Conservation (phyloP, 2,113 vertebrate genomes). For the Poecile atricapillus region DNA sequence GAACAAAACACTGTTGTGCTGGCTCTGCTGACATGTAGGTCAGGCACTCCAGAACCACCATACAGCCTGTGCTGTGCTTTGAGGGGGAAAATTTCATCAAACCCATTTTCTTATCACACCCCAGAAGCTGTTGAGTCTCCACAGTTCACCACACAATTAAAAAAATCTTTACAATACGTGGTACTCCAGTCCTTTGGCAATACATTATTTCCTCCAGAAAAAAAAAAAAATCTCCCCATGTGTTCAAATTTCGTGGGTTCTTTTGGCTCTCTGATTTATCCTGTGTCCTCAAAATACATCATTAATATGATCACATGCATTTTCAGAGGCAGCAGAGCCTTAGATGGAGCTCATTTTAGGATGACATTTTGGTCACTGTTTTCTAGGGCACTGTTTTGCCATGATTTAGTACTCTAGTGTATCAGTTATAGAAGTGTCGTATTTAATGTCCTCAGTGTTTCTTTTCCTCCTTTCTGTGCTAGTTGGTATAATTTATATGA, state of each 20-base stretch:
- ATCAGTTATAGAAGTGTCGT: neutral
- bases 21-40: neutral
- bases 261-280: slow-evolving; percentile 18
- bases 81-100: neutral
- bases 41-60: neutral
- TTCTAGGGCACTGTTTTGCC: slow-evolving; percentile 16
- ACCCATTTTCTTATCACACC: neutral
- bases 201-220: neutral
- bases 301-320: neutral
- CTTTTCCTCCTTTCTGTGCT: slow-evolving; percentile 23
- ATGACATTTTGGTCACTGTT: slow-evolving; percentile 13
- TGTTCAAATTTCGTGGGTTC: neutral
- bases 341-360: neutral
- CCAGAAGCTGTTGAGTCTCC: neutral
- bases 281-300: slow-evolving; percentile 2
- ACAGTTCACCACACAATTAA: neutral
- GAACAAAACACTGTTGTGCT: neutral
- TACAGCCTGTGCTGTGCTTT: neutral
- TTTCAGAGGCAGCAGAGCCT: slow-evolving; percentile 11
- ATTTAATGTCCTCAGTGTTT: slow-evolving; percentile 15
- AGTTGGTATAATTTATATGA: slow-evolving; percentile 63
- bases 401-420: neutral
- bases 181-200: neutral
- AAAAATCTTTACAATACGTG: accelerated
- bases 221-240: neutral